Conservation (phyloP, 1,140 invertebrate species). For the Microplitis demolitor region DNA sequence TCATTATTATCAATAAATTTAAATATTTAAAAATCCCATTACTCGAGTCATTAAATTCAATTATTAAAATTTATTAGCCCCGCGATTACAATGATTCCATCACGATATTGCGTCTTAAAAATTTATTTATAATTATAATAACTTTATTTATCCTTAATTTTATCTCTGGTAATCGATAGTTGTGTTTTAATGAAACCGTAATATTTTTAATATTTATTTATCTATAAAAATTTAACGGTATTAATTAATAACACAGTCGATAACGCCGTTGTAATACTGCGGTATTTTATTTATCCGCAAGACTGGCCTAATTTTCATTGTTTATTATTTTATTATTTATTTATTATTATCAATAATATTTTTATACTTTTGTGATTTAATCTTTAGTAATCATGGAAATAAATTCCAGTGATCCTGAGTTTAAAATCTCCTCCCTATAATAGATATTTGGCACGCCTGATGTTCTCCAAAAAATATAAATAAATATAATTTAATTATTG, state of each 20-base stretch:
- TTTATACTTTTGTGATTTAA: not conserved
- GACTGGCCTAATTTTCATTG: conserved; percentile 24
- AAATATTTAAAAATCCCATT: not conserved
- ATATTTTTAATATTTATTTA: not conserved
- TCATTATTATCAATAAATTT: not conserved
- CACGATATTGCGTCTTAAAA: conserved; percentile 7
- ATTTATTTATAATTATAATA: not conserved
- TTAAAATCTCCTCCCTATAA: not conserved
- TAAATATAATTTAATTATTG: too few species aligned
- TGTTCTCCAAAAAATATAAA: too few species aligned
- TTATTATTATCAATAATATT: not conserved
- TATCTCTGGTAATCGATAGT: not conserved
- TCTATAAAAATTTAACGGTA: not conserved
- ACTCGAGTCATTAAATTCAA: conserved; percentile 2
- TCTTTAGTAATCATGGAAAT: not conserved
- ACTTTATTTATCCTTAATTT: not conserved
- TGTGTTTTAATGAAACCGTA: not conserved
- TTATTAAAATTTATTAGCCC: not conserved
- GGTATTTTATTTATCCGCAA: not conserved
- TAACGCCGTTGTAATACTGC: not conserved
- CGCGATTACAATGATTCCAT: conserved; percentile 10
- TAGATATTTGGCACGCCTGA: not conserved
- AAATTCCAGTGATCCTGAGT: not conserved
- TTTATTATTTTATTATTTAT: not conserved
- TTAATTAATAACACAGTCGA: not conserved